Evolutionary conservation across 2,888 invertebrate species (phyloP).

Genomic region (Ectropis crepuscularia): DNA sequence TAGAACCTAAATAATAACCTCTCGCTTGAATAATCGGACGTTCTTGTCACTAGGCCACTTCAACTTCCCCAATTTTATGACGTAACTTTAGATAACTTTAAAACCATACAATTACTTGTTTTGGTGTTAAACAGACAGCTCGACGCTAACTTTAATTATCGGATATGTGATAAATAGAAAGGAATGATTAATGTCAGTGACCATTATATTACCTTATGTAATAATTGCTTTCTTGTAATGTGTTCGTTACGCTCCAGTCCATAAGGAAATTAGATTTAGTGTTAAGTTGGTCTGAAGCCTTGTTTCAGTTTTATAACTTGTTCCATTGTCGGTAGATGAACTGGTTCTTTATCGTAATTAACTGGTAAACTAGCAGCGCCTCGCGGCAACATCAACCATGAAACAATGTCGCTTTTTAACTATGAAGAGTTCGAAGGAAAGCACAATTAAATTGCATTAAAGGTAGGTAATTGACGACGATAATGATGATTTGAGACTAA

Average conservation of each 20-base stretch:
- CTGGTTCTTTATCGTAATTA: not conserved
- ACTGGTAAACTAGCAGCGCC: not conserved
- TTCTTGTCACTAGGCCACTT: no score
- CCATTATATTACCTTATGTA: slow-evolving; percentile 16
- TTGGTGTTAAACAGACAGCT: slow-evolving; percentile 9
- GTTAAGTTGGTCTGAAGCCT: slow-evolving; percentile 10
- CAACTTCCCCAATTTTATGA: not conserved
- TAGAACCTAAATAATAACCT: no score
- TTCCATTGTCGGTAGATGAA: not conserved
- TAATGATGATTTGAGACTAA: no score
- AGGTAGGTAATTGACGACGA: no score
- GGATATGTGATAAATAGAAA: slow-evolving; percentile 18
- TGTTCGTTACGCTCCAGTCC: slow-evolving; percentile 4
- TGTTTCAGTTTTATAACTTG: slow-evolving; percentile 2
- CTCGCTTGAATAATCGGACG: no score
- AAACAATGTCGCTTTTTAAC: no score
- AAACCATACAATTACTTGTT: slow-evolving; percentile 13
- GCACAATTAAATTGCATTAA: no score
- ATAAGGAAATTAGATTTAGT: slow-evolving; percentile 11
- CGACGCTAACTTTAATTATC: slow-evolving; percentile 1
- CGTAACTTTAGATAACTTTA: not conserved
- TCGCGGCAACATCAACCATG: no score
- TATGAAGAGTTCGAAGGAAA: no score
- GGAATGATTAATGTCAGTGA: slow-evolving; percentile 20
- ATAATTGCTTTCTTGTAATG: slow-evolving; percentile 7